A percentile compares a stretch with the other conserved stretches of the same genome.
Evolutionary conservation across 1,140 invertebrate species (phyloP).

Genomic region (Phymastichus coffea): DNA sequence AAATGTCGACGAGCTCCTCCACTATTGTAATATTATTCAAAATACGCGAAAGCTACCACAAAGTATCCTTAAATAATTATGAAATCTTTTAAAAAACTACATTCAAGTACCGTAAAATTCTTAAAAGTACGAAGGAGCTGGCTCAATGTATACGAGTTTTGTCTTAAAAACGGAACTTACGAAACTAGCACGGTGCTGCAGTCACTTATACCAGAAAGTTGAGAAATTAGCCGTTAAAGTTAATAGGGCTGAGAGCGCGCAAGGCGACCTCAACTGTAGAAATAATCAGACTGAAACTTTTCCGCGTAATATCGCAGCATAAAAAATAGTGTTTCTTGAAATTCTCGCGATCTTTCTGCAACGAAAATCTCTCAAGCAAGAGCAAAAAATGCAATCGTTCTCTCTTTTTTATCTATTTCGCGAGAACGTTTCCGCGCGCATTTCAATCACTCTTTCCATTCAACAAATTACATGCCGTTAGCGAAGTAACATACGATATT

Average conservation of each 20-base stretch:
- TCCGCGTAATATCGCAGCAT: constrained; percentile 10
- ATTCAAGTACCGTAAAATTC: too few relatives aligned
- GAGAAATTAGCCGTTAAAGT: constrained; percentile 22
- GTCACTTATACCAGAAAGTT: constrained; percentile 16
- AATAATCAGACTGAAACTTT: constrained; percentile 21
- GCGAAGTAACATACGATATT: too few relatives aligned
- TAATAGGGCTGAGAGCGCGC: constrained; percentile 9
- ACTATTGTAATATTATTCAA: too few relatives aligned
- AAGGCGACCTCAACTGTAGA: neutral
- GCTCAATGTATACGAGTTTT: constrained; percentile 9
- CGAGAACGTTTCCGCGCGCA: neutral
- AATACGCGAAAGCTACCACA: too few relatives aligned
- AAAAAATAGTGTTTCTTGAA: constrained; percentile 8
- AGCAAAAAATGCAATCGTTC: neutral
- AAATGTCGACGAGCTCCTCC: too few relatives aligned
- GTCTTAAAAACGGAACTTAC: constrained; percentile 17
- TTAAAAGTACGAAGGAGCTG: too few relatives aligned
- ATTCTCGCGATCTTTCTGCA: neutral
- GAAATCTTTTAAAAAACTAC: constrained; percentile 6
- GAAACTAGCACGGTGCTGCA: constrained; percentile 5
- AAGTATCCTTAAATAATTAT: neutral
- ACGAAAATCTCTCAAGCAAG: neutral
- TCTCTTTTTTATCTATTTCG: neutral
- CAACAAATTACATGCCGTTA: too few relatives aligned
- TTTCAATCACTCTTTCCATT: too few relatives aligned